Evolutionary conservation across 2,797 vertebrate species (phyloP).

Genomic region (Todus mexicanus): DNA sequence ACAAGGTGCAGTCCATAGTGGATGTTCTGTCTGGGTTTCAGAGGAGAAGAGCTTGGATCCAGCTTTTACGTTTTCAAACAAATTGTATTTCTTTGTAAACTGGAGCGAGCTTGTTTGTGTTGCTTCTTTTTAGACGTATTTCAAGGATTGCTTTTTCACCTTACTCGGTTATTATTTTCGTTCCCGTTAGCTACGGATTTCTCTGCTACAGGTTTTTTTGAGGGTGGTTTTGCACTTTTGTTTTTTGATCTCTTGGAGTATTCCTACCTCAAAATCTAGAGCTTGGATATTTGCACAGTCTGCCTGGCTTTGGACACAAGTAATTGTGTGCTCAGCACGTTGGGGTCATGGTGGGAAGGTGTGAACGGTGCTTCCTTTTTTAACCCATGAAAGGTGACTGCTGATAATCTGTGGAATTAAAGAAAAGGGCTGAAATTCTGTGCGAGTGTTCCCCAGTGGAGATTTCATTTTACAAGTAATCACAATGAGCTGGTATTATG

Average conservation of each 20-base stretch:
- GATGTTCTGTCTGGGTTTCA: not conserved
- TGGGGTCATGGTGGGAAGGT: not conserved
- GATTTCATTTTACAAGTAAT: not conserved
- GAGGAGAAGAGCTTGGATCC: not conserved
- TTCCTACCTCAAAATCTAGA: not conserved
- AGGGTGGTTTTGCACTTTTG: not conserved
- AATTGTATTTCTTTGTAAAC: not conserved
- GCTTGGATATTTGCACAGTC: not conserved
- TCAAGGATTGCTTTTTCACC: not conserved
- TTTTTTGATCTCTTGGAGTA: not conserved
- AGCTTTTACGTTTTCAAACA: too few species aligned
- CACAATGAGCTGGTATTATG: not conserved
- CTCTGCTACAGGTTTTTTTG: not conserved
- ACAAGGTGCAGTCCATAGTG: not conserved
- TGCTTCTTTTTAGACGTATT: not conserved
- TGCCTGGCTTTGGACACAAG: not conserved
- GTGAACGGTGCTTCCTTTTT: not conserved
- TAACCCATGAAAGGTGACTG: not conserved
- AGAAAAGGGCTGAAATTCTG: not conserved
- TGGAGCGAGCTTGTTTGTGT: not conserved
- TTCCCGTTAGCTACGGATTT: not conserved
- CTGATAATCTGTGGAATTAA: not conserved
- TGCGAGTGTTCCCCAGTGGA: not conserved
- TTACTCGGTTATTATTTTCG: not conserved
- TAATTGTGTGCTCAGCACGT: not conserved